Evolutionary conservation across 2,113 vertebrate species (phyloP).

Genomic region (Octodon degus): DNA sequence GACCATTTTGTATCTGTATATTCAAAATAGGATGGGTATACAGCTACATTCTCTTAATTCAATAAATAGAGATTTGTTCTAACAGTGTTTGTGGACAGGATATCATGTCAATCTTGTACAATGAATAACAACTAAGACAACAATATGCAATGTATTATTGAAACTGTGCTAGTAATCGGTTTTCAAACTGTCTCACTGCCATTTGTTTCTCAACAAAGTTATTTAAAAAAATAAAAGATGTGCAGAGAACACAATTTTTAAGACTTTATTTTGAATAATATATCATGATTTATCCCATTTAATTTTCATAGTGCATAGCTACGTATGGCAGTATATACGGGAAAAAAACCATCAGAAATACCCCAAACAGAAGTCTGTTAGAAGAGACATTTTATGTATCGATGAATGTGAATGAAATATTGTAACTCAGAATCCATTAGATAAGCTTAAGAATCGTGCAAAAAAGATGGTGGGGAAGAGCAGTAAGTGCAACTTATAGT

Average conservation of each 20-base stretch:
- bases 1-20: too few relatives aligned
- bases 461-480: constrained; percentile 25
- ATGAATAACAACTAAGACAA: too few relatives aligned
- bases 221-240: not conserved
- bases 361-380: not conserved
- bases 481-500: constrained; percentile 38
- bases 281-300: constrained; percentile 64
- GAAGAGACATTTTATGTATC: constrained; percentile 28
- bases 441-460: constrained; percentile 48
- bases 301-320: constrained; percentile 70
- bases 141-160: too few relatives aligned
- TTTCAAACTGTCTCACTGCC: too few relatives aligned
- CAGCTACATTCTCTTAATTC: too few relatives aligned
- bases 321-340: constrained; percentile 38
- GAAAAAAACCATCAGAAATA: constrained; percentile 50
- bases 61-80: too few relatives aligned
- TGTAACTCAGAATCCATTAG: not conserved
- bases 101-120: too few relatives aligned
- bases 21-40: too few relatives aligned
- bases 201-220: too few relatives aligned
- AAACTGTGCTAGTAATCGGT: too few relatives aligned
- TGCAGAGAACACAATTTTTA: constrained; percentile 49
- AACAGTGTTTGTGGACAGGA: too few relatives aligned
- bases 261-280: constrained; percentile 83
- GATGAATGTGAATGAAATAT: constrained; percentile 7